Percentiles rank a stretch among this genome's conserved stretches.
These are phyloP conservation scores for Thunnus albacares DNA, from an alignment of 2,797 vertebrate genomes.

Conservation along the genomic window DNA sequence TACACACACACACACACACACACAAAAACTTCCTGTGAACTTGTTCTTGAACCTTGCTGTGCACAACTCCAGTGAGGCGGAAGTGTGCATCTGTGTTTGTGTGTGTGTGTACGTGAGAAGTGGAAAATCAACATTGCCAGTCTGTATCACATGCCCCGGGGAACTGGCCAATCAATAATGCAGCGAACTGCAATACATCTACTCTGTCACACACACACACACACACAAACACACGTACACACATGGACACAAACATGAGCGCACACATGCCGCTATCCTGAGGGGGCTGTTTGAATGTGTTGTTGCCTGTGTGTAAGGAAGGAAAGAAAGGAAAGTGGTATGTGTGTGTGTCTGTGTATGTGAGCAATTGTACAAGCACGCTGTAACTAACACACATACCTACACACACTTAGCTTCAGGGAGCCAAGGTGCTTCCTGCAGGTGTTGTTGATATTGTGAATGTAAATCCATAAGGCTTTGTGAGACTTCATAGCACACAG, in stretches of 20 bases:
- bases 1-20: background rate
- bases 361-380: background rate
- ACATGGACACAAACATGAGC: background rate
- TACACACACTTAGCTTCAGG: conserved; percentile 15
- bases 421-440: conserved; percentile 41
- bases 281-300: conserved; percentile 21
- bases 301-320: conserved; percentile 1
- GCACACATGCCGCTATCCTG: background rate
- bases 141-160: conserved; percentile 60
- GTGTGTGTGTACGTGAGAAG: conserved; percentile 28
- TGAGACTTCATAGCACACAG: conserved; percentile 10
- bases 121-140: conserved; percentile 73
- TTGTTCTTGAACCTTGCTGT: conserved; percentile 13
- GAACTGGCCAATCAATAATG: conserved; percentile 78
- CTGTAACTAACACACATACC: conserved; percentile 5
- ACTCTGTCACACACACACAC: conserved; percentile 10
- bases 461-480: conserved; percentile 55
- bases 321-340: conserved; percentile 1
- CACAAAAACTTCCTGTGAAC: conserved; percentile 29
- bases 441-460: conserved; percentile 58
- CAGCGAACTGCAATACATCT: conserved; percentile 65
- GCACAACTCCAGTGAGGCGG: conserved; percentile 11
- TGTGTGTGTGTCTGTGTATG: conserved; percentile 2
- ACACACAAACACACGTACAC: background rate
- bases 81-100: conserved; percentile 1